Evolutionary conservation across 2,797 vertebrate species (phyloP).

Genomic region (Crypturellus tataupa): DNA sequence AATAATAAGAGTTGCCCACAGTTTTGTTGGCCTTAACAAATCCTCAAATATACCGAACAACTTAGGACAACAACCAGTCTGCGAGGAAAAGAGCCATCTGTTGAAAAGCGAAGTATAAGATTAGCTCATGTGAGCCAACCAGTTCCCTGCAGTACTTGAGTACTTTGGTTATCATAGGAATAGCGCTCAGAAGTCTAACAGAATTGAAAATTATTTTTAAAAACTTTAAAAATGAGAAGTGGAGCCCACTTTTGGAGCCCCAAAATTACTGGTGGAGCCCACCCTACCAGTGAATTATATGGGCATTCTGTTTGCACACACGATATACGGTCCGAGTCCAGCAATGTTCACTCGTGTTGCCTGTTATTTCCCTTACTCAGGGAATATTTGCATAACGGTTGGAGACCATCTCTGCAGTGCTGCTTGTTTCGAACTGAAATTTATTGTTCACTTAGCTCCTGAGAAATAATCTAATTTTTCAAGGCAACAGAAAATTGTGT

Average conservation of each 20-base stretch:
- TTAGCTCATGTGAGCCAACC: not conserved
- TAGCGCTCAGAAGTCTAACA: not conserved
- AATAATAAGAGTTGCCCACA: not conserved
- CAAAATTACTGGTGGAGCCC: not conserved
- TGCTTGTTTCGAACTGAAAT: slow-evolving; percentile 33
- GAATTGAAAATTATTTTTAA: not conserved
- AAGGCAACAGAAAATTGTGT: not conserved
- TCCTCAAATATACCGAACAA: not conserved
- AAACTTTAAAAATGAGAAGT: not conserved
- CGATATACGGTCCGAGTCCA: fast-evolving
- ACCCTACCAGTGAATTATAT: not conserved
- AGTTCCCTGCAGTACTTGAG: not conserved
- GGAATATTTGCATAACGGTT: not conserved
- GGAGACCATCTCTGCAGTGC: not conserved
- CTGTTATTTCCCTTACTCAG: not conserved
- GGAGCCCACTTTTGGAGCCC: too few relatives aligned
- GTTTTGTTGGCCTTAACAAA: not conserved
- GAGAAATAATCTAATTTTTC: slow-evolving; percentile 52
- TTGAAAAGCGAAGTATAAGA: not conserved
- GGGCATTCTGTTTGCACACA: not conserved
- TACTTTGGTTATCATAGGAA: not conserved
- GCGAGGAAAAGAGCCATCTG: not conserved
- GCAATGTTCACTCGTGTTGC: not conserved
- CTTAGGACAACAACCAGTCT: not conserved
- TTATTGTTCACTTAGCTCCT: slow-evolving; percentile 36